Evolutionary conservation across 1,140 invertebrate genomes (phyloP), one percentile per base, ranked within the genome.

Genomic region (Adelges cooleyi): DNA sequence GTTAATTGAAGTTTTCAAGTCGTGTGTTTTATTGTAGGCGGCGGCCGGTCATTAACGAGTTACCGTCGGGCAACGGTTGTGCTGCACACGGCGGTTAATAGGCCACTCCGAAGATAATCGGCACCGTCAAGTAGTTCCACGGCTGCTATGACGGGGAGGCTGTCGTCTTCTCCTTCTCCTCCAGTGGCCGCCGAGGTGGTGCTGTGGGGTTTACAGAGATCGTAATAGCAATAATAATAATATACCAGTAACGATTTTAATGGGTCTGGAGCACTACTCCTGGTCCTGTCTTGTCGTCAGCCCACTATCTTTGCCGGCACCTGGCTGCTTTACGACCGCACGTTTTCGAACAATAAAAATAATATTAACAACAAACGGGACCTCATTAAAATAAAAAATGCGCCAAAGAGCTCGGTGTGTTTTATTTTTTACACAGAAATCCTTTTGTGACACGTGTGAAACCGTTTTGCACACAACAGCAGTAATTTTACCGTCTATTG

Each of bases 51-150:
- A 62, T 62, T 62, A 62, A 62, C 56, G 44, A n/a, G 56, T 25
- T 33, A 46, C 25, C 13, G 25, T 18, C 10, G 22, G 10, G n/a
- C 51, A 18, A 11, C 42, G 22, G 53, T 62, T 48, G 23, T 33
- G n/a, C 8, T 44, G 40, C 15, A 15, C n/a, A 8, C 25, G n/a
- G 17, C 42, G 2, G n/a, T 62, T 62, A 62, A 62, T 62, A 62
- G 56, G 56, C 46, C n/a, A n/a, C 56, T 62, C 56, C 11, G 42
- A 48, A 62, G 56, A 62, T 46, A 62, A 62, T 62, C 56, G 42
- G 9, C 22, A 17, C 38, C 27, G 29, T 33, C 29, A 6, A 33
- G n/a, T 42, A 59, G 53, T 59, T 62, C 17, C 56, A 25, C 27
- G 46, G 56, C 44, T 46, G n/a, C 38, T 17, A 17, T 42, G n/a